Conservation (phyloP, 2,113 vertebrate genomes). For the Polypterus senegalus region DNA sequence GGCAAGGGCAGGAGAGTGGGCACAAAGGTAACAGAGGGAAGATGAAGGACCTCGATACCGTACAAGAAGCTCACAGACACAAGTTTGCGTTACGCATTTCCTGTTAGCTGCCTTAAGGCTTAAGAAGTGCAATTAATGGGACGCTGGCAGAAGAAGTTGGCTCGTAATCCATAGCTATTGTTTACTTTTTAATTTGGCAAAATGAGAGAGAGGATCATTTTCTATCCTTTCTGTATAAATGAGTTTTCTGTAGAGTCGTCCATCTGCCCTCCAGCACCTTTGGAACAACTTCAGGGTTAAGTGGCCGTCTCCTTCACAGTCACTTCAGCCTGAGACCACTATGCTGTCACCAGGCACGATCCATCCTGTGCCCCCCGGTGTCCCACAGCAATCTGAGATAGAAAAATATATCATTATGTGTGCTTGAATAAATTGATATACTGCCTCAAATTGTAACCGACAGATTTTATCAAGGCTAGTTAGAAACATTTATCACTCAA, state of each 20-base stretch:
- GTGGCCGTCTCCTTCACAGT: slow-evolving; percentile 26
- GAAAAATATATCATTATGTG: slow-evolving; percentile 37
- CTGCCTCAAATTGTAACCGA: slow-evolving; percentile 46
- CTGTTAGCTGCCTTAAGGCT: too few species aligned
- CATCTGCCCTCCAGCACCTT: slow-evolving; percentile 19
- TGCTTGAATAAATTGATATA: slow-evolving; percentile 44
- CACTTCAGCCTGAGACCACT: slow-evolving; percentile 22
- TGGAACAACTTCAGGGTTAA: slow-evolving; percentile 22
- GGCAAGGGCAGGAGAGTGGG: too few species aligned
- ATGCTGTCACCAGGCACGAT: slow-evolving; percentile 25
- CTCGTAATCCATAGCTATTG: too few species aligned
- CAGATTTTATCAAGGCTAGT: slow-evolving; percentile 51
- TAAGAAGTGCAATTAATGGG: too few species aligned
- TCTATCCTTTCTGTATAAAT: too few species aligned
- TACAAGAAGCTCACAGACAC: too few species aligned
- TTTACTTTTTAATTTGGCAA: slow-evolving; percentile 30
- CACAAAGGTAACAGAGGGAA: too few species aligned
- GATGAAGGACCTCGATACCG: too few species aligned
- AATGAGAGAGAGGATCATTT: slow-evolving; percentile 17
- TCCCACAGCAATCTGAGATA: slow-evolving; percentile 32
- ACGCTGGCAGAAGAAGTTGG: too few species aligned
- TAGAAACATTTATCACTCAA: slow-evolving; percentile 46
- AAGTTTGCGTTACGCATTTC: too few species aligned
- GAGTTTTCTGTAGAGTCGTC: too few species aligned
- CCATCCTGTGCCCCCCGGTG: slow-evolving; percentile 26